phyloP scores from a whole-genome alignment of 2,113 vertebrate genomes.

The Hemiscyllium ocellatum region DNA sequence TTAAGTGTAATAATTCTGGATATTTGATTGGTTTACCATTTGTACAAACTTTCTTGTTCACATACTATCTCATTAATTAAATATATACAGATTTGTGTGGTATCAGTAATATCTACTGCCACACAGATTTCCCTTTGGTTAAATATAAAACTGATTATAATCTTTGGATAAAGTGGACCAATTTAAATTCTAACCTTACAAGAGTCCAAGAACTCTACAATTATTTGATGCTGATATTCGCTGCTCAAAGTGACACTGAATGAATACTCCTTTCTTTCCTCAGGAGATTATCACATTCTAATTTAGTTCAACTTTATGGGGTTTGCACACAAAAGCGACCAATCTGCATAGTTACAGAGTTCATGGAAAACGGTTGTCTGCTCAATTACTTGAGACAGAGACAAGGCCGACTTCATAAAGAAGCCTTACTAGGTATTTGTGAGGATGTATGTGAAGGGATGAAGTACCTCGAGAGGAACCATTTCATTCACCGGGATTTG shows the following conservation, averaged over 20 bases:
- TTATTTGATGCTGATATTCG: too few relatives aligned
- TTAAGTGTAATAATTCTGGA: not conserved
- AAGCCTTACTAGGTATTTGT: constrained; percentile 58
- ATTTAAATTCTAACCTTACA: not conserved
- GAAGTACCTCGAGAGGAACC: constrained; percentile 69
- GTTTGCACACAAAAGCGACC: constrained; percentile 66
- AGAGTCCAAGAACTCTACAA: not conserved
- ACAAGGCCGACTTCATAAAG: constrained; percentile 43
- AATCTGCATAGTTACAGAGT: constrained; percentile 72
- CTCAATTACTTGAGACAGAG: constrained; percentile 62
- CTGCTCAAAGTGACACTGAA: not conserved
- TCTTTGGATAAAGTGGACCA: not conserved
- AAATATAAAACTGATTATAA: not conserved
- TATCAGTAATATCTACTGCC: not conserved
- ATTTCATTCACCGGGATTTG: constrained; percentile 75
- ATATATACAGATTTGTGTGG: not conserved
- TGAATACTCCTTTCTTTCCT: constrained; percentile 22
- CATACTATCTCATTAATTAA: not conserved
- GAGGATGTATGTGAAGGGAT: constrained; percentile 74
- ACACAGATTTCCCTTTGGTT: not conserved
- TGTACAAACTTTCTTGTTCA: not conserved
- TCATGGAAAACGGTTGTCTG: constrained; percentile 78
- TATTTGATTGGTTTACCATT: not conserved
- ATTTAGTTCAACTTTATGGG: constrained; percentile 78
- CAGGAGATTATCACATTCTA: constrained; percentile 73